Percentiles rank a stretch among this genome's conserved stretches.
phyloP scores from a whole-genome alignment of 1,140 invertebrate genomes.

The Drosophila lowei region DNA sequence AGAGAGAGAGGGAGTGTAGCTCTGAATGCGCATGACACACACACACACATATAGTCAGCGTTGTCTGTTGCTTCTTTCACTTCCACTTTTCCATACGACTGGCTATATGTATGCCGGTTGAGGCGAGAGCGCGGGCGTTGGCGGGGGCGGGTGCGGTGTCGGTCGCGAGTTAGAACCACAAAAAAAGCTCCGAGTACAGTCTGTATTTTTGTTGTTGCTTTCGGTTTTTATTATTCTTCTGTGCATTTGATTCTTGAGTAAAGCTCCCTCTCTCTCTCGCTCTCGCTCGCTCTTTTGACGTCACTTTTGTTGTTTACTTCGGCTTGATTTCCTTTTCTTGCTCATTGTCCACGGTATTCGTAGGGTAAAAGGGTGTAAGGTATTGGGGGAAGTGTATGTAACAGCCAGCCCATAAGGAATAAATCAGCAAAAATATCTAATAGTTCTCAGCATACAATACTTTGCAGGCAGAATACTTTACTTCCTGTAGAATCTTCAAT shows the following conservation, averaged over 20 bases:
- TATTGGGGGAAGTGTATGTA: no score
- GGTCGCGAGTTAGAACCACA: constrained; percentile 12
- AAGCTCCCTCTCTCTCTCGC: constrained; percentile 27
- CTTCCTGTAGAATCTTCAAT: no score
- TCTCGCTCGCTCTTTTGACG: constrained; percentile 58
- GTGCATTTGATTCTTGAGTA: constrained; percentile 75
- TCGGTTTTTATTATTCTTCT: constrained; percentile 50
- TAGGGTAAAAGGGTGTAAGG: neutral
- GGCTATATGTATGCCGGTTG: constrained; percentile 25
- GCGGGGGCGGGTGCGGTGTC: constrained; percentile 4
- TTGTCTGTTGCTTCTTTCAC: constrained; percentile 75
- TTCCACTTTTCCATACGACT: constrained; percentile 67
- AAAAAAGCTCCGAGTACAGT: constrained; percentile 65
- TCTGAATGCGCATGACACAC: constrained; percentile 41
- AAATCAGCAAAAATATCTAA: no score
- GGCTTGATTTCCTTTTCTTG: constrained; percentile 68
- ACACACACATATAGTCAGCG: constrained; percentile 11
- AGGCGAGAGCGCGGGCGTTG: constrained; percentile 17
- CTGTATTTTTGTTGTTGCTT: constrained; percentile 65
- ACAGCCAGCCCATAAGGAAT: no score
- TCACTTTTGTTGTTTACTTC: constrained; percentile 81
- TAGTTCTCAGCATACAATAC: no score
- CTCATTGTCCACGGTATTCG: constrained; percentile 40
- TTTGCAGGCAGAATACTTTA: no score
- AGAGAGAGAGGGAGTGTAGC: neutral